phyloP scores from a whole-genome alignment of 2,113 vertebrate species.

The Cryptomyrus ogoouensis region DNA sequence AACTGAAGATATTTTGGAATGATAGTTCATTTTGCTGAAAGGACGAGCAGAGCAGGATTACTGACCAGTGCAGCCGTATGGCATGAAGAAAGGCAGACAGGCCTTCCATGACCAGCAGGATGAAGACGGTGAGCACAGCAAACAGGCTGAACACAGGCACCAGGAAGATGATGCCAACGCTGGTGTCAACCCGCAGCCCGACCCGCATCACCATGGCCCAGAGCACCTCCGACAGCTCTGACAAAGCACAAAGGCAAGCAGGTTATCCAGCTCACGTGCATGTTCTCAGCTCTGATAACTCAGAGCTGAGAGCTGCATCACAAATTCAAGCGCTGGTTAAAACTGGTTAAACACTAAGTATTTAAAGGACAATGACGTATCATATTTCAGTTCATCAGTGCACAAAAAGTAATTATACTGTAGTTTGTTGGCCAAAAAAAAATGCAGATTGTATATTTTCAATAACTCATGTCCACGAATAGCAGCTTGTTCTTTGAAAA shows the following conservation, averaged over 20 bases:
- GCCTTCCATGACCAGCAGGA: constrained; percentile 94
- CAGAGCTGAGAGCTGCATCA: not conserved
- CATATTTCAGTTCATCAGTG: not conserved
- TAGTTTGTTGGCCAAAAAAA: not conserved
- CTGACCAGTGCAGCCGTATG: constrained; percentile 89
- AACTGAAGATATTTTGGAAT: not conserved
- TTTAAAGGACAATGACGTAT: not conserved
- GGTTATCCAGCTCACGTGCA: not conserved
- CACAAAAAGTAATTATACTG: not conserved
- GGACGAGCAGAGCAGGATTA: not conserved
- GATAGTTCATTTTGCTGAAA: not conserved
- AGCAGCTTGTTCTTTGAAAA: not conserved
- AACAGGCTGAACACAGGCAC: constrained; percentile 77
- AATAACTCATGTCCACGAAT: not conserved
- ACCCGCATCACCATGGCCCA: constrained; percentile 90
- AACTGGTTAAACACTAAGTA: not conserved
- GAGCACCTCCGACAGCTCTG: constrained; percentile 89
- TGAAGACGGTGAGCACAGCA: constrained; percentile 77
- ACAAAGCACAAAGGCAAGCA: not conserved
- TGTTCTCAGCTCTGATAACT: not conserved
- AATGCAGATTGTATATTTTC: not conserved
- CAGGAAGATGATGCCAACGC: constrained; percentile 69
- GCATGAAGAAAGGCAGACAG: constrained; percentile 97
- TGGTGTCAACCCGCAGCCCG: constrained; percentile 71
- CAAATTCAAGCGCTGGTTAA: not conserved